Percentiles rank a stretch among this genome's conserved stretches.
phyloP scores from a whole-genome alignment of 2,797 vertebrate species.

The Etheostoma perlongum region DNA sequence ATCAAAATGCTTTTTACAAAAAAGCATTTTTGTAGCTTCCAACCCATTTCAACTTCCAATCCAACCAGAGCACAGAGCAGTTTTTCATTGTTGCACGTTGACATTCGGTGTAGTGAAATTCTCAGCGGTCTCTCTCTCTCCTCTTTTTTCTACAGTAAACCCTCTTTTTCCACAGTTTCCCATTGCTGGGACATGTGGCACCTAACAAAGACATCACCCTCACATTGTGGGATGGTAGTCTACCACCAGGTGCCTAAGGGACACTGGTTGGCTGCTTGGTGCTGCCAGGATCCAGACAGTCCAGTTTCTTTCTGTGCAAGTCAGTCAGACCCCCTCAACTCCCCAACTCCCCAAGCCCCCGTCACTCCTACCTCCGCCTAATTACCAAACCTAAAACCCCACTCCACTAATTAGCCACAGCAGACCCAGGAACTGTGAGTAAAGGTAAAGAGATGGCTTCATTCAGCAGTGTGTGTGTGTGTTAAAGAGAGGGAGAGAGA shows the following conservation, averaged over 20 bases:
- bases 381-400: slow-evolving; percentile 88
- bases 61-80: neutral
- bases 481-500: slow-evolving; percentile 54
- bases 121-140: slow-evolving; percentile 48
- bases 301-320: slow-evolving; percentile 75
- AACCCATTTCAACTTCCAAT: slow-evolving; percentile 16
- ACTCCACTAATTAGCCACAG: slow-evolving; percentile 93
- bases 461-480: slow-evolving; percentile 65
- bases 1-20: neutral
- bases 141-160: slow-evolving; percentile 17
- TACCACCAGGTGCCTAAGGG: slow-evolving; percentile 77
- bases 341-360: slow-evolving; percentile 80
- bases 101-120: slow-evolving; percentile 49
- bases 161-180: slow-evolving; percentile 40
- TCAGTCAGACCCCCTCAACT: slow-evolving; percentile 82
- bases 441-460: slow-evolving; percentile 92
- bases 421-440: slow-evolving; percentile 91
- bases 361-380: slow-evolving; percentile 83
- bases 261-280: slow-evolving; percentile 76
- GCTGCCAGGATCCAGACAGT: slow-evolving; percentile 83
- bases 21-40: neutral
- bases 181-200: slow-evolving; percentile 70
- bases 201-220: slow-evolving; percentile 82
- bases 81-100: slow-evolving; percentile 40
- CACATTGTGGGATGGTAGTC: slow-evolving; percentile 70